Evolutionary conservation across 2,888 invertebrate genomes (phyloP).

Genomic region (Dasypolia templi): DNA sequence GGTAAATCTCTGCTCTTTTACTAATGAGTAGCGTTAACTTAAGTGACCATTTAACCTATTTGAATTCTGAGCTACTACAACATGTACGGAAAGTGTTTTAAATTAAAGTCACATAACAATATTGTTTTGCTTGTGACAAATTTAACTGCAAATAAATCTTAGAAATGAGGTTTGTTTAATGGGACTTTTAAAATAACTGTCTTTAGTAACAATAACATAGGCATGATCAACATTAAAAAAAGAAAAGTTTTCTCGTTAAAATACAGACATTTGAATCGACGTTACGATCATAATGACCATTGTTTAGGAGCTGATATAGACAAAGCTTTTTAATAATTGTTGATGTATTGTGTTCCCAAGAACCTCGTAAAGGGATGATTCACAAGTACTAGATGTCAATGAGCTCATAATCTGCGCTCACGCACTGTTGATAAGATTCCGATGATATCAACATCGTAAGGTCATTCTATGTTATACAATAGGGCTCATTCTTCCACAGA

Average conservation of each 20-base stretch:
- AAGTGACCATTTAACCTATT: constrained; percentile 38
- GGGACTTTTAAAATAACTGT: neutral
- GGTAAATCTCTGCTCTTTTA: constrained; percentile 32
- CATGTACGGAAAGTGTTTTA: neutral
- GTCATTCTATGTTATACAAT: constrained; percentile 30
- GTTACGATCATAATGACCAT: neutral
- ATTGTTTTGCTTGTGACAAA: neutral
- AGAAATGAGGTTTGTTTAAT: neutral
- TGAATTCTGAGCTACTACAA: constrained; percentile 1
- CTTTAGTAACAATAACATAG: too few relatives aligned
- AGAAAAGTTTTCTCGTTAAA: neutral
- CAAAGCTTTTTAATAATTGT: constrained; percentile 8
- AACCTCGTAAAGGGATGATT: constrained; percentile 12
- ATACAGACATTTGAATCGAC: constrained; percentile 3
- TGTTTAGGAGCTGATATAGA: neutral
- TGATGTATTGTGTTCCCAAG: constrained; percentile 33
- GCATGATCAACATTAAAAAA: neutral
- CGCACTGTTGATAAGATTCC: constrained; percentile 28
- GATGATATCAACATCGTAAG: constrained; percentile 36
- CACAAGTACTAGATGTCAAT: constrained; percentile 40
- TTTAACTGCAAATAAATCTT: neutral
- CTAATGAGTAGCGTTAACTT: constrained; percentile 34
- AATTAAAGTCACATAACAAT: neutral
- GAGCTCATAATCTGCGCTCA: constrained; percentile 47
- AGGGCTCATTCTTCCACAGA: neutral